These are phyloP conservation scores for Timandra comae DNA, from an alignment of 2,888 invertebrate genomes.

Conservation along the genomic window DNA sequence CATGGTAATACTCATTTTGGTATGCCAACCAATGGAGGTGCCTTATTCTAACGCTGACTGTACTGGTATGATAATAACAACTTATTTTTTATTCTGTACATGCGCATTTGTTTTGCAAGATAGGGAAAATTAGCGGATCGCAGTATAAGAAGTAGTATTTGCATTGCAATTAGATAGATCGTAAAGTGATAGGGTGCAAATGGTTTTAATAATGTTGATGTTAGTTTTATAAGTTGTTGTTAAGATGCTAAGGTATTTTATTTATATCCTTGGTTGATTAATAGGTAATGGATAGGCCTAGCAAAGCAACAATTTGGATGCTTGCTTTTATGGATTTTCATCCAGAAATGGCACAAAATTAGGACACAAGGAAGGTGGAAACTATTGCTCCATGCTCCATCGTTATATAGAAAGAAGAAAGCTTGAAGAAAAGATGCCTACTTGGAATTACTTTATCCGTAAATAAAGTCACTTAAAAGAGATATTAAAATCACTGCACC, in stretches of 20 bases:
- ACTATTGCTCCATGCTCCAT: background rate
- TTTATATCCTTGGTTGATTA: background rate
- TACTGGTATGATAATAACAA: background rate
- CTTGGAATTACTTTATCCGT: too few species aligned
- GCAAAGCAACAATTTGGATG: background rate
- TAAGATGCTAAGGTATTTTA: slow-evolving; percentile 9
- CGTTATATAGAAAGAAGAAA: too few species aligned
- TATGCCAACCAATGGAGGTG: too few species aligned
- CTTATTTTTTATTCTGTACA: slow-evolving; percentile 10
- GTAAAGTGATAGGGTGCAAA: too few species aligned
- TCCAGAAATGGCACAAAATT: too few species aligned
- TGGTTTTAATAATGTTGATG: too few species aligned
- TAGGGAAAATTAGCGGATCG: slow-evolving; percentile 41
- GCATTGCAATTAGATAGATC: slow-evolving; percentile 15
- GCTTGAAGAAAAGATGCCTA: too few species aligned
- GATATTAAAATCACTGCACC: too few species aligned
- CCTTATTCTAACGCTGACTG: background rate
- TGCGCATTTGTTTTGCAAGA: slow-evolving; percentile 14
- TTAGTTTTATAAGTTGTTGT: background rate
- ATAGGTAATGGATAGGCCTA: background rate
- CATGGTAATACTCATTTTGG: too few species aligned
- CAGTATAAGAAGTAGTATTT: slow-evolving; percentile 20
- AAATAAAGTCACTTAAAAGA: too few species aligned
- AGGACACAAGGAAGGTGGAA: background rate
- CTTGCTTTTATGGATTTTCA: background rate